Evolutionary conservation across 1,140 invertebrate genomes (phyloP), one percentile per base, ranked within the genome.

Genomic region (Panulirus ornatus): DNA sequence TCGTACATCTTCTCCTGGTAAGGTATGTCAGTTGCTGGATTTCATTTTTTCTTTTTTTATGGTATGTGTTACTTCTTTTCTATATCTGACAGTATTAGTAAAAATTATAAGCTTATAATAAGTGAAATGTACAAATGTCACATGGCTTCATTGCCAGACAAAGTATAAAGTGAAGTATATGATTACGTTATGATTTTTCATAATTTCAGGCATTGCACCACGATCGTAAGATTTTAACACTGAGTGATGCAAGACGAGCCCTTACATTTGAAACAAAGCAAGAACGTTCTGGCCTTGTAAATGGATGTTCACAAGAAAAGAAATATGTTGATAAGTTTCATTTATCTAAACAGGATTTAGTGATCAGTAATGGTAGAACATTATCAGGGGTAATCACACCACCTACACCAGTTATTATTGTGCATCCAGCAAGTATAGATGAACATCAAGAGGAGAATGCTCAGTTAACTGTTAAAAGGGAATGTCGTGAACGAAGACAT

Each of bases 1-100:
- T 40, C 95, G 97, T 88, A 99, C 99, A 94, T 98, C 97, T 86
- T 98, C 98, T 90, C 97, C 98, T 51, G 94, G 94, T 27, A 95
- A 95, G 93, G 93, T 94, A 89, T 88, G 86, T 84, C 34, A 73
- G 22, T 5, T 73, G 14, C 11, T n/a, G 27, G 0, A 75, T 34
- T 36, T 19, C 5, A 38, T 38, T 19, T 75, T 75, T 36, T 75
- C 27, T 8, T 78, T 78, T 42, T 22, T 44, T 44, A 44, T 36
- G 34, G 14, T 30, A 38, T 79, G 3, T 40, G 19, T 34, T 40
- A 19, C 19, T 34, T 54, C 11, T 40, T 81, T 36, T 54, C 27
- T n/a, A n/a, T n/a, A n/a, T n/a, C n/a, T n/a, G n/a, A n/a, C n/a
- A n/a, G n/a, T n/a, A n/a, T n/a, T n/a, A n/a, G n/a, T n/a, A n/a